Conservation (phyloP, 1,140 invertebrate species). For the Harpegnathos saltator region DNA sequence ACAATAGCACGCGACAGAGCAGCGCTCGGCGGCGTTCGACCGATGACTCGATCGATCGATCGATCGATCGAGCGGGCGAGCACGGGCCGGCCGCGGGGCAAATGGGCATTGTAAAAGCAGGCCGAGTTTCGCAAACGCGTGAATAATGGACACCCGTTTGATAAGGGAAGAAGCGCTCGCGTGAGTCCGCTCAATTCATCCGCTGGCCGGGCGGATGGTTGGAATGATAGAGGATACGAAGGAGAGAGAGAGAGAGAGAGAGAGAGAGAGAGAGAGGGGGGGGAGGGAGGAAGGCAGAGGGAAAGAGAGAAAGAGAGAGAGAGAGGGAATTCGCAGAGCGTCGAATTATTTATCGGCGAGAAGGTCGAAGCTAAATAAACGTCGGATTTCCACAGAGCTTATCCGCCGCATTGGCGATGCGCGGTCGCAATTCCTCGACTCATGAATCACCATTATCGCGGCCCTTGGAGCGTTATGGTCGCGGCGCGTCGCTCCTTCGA, state of each 20-base stretch:
- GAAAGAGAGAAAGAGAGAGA: slow-evolving; percentile 49
- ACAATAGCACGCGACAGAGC: slow-evolving; percentile 59
- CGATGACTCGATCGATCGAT: slow-evolving; percentile 39
- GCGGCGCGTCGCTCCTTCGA: slow-evolving; percentile 24
- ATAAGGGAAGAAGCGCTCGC: slow-evolving; percentile 82
- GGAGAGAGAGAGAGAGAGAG: slow-evolving; percentile 47
- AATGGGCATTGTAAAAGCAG: slow-evolving; percentile 72
- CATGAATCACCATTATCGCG: slow-evolving; percentile 71
- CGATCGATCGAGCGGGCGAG: slow-evolving; percentile 65
- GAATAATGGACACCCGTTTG: slow-evolving; percentile 84
- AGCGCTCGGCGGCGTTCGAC: slow-evolving; percentile 42
- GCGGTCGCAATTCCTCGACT: slow-evolving; percentile 54
- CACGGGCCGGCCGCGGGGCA: slow-evolving; percentile 55
- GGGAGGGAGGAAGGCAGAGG: slow-evolving; percentile 49
- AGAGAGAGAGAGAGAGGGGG: slow-evolving; percentile 2
- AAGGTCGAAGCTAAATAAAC: slow-evolving; percentile 83
- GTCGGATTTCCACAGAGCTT: slow-evolving; percentile 80
- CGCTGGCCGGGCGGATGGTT: slow-evolving; percentile 11
- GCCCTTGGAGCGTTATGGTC: slow-evolving; percentile 35
- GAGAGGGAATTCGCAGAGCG: slow-evolving; percentile 56
- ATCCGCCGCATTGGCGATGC: slow-evolving; percentile 64
- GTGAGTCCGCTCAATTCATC: slow-evolving; percentile 80
- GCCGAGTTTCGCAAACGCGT: slow-evolving; percentile 76
- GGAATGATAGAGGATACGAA: neutral
- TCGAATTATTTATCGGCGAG: slow-evolving; percentile 83